A percentile compares a stretch with the other conserved stretches of the same genome.
phyloP scores from a whole-genome alignment of 2,797 vertebrate species.

The Sebastes itinus region DNA sequence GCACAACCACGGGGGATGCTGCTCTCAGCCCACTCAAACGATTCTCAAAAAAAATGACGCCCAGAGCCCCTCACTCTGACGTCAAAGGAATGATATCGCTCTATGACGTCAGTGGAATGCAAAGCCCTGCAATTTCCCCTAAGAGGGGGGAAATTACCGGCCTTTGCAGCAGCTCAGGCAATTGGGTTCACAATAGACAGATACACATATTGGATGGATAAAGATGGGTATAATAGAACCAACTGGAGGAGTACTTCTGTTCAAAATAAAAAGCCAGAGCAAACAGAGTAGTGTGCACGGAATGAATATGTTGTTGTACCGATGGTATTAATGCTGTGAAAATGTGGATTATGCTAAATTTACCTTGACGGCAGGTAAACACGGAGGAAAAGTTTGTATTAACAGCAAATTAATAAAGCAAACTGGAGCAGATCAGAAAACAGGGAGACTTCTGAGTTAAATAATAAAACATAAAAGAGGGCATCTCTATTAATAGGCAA shows the following conservation, averaged over 20 bases:
- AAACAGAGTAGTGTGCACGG: neutral
- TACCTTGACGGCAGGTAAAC: conserved; percentile 6
- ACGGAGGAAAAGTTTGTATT: neutral
- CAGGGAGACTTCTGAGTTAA: neutral
- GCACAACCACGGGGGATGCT: conserved; percentile 57
- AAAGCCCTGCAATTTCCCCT: conserved; percentile 51
- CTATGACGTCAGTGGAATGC: conserved; percentile 63
- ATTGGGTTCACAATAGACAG: conserved; percentile 7
- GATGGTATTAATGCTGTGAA: neutral
- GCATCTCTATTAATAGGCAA: neutral
- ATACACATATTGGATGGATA: neutral
- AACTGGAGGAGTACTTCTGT: neutral
- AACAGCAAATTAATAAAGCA: neutral
- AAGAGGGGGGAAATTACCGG: conserved; percentile 41
- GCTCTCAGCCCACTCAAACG: conserved; percentile 53
- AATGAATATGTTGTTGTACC: neutral
- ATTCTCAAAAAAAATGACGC: conserved; percentile 52
- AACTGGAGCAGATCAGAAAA: neutral
- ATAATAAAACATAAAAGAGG: neutral
- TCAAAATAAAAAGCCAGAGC: neutral
- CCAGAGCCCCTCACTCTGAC: conserved; percentile 61
- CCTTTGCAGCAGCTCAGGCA: conserved; percentile 20
- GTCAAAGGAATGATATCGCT: conserved; percentile 57
- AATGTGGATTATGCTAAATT: conserved; percentile 19
- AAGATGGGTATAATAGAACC: neutral